These are phyloP conservation scores for Excalfactoria chinensis DNA, from an alignment of 2,113 vertebrate species.

Conservation along the genomic window DNA sequence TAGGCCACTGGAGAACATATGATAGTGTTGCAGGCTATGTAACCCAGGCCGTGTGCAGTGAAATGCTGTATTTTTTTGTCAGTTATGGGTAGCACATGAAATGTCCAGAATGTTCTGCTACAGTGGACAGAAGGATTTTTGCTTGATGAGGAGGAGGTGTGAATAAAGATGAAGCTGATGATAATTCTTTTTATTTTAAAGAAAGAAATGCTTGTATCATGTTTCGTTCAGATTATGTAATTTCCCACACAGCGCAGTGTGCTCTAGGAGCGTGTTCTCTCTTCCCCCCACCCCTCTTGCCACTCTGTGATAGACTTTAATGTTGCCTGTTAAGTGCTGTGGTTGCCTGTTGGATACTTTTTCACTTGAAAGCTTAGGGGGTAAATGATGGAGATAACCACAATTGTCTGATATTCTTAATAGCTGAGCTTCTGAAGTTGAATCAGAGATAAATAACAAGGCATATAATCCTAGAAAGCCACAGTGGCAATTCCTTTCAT, in stretches of 20 bases:
- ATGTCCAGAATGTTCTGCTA: not conserved
- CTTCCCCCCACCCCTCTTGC: not conserved
- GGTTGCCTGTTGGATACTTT: not conserved
- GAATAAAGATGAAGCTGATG: not conserved
- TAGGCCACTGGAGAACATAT: slow-evolving; percentile 43
- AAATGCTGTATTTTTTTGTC: slow-evolving; percentile 18
- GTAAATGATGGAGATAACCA: not conserved
- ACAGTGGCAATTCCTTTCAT: not conserved
- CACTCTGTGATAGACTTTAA: not conserved
- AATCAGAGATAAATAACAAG: not conserved
- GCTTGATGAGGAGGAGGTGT: not conserved
- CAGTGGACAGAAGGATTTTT: not conserved
- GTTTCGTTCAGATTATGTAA: not conserved
- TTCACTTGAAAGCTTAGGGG: not conserved
- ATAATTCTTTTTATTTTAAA: not conserved
- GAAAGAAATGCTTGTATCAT: not conserved
- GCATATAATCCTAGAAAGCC: not conserved
- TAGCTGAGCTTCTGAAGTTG: not conserved
- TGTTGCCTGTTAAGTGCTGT: not conserved
- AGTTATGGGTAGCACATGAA: not conserved
- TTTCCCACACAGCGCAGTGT: not conserved
- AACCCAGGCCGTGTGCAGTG: not conserved
- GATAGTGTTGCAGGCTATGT: slow-evolving; percentile 16
- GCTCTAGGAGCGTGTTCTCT: not conserved
- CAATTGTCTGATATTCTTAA: not conserved